Conservation (phyloP, 1,140 invertebrate species). For the Apis florea region DNA sequence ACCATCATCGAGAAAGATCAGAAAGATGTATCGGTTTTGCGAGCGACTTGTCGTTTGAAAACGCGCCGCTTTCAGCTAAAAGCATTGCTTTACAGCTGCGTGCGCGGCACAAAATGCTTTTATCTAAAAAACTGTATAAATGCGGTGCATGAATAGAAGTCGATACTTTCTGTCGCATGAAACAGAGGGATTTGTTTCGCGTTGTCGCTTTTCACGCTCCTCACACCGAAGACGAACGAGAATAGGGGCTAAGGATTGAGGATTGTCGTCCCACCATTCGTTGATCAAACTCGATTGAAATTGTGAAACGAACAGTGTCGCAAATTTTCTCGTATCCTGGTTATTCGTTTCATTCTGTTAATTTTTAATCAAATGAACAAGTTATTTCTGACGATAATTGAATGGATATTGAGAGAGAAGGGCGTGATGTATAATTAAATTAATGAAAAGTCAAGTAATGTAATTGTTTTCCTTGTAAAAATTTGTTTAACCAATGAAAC, state of each 20-base stretch:
- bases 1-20: slow-evolving; percentile 14
- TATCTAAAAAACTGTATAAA: slow-evolving; percentile 38
- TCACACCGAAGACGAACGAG: slow-evolving; percentile 9
- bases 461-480: too few relatives aligned
- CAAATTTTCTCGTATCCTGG: too few relatives aligned
- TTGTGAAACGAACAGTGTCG: not conserved
- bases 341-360: too few relatives aligned
- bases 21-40: slow-evolving; percentile 19
- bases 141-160: slow-evolving; percentile 19
- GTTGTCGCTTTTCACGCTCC: slow-evolving; percentile 17
- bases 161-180: slow-evolving; percentile 33
- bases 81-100: slow-evolving; percentile 28
- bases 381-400: too few relatives aligned
- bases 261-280: not conserved
- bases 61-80: slow-evolving; percentile 31
- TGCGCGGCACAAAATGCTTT: slow-evolving; percentile 26
- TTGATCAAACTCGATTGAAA: not conserved
- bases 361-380: too few relatives aligned
- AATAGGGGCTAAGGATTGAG: not conserved
- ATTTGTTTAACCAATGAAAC: too few relatives aligned
- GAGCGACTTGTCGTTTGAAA: slow-evolving; percentile 15
- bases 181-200: not conserved
- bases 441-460: too few relatives aligned
- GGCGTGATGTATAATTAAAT: too few relatives aligned
- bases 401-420: too few relatives aligned